Conservation (phyloP, 2,888 invertebrate species). For the Lasioglossum oenotherae region DNA sequence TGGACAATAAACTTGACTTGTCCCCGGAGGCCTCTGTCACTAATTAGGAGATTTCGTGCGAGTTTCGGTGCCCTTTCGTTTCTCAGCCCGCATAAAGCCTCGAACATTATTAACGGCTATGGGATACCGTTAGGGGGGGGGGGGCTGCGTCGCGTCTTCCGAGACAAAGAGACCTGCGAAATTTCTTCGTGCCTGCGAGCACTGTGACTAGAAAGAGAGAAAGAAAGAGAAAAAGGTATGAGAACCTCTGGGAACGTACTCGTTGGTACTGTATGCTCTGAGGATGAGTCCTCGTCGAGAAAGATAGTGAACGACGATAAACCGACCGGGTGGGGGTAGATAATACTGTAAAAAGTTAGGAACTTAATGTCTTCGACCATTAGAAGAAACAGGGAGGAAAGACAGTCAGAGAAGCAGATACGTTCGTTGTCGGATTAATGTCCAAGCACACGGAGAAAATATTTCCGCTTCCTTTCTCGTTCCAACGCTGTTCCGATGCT, state of each 20-base stretch:
- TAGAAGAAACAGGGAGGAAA: constrained; percentile 46
- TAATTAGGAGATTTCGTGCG: constrained; percentile 50
- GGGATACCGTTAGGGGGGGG: constrained; percentile 30
- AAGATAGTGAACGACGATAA: constrained; percentile 68
- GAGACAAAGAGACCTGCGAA: constrained; percentile 11
- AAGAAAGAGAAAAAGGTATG: neutral
- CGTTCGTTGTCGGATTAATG: constrained; percentile 49
- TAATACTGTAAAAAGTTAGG: constrained; percentile 64
- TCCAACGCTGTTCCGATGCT: neutral
- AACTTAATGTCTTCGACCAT: constrained; percentile 63
- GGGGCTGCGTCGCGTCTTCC: neutral
- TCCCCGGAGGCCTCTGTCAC: neutral
- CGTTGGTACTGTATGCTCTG: constrained; percentile 52
- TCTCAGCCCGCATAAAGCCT: constrained; percentile 2
- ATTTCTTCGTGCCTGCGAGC: neutral
- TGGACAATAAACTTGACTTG: constrained; percentile 38
- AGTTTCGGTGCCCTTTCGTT: constrained; percentile 26
- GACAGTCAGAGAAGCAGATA: constrained; percentile 33
- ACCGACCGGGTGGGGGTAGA: constrained; percentile 42
- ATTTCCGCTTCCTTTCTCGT: constrained; percentile 47
- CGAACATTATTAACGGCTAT: constrained; percentile 21
- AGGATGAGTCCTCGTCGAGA: constrained; percentile 60
- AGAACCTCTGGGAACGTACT: constrained; percentile 43
- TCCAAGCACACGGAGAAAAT: constrained; percentile 29
- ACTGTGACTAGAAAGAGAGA: neutral